These are phyloP conservation scores for Augochlorella aurata DNA, from an alignment of 2,888 invertebrate species.

Conservation along the genomic window DNA sequence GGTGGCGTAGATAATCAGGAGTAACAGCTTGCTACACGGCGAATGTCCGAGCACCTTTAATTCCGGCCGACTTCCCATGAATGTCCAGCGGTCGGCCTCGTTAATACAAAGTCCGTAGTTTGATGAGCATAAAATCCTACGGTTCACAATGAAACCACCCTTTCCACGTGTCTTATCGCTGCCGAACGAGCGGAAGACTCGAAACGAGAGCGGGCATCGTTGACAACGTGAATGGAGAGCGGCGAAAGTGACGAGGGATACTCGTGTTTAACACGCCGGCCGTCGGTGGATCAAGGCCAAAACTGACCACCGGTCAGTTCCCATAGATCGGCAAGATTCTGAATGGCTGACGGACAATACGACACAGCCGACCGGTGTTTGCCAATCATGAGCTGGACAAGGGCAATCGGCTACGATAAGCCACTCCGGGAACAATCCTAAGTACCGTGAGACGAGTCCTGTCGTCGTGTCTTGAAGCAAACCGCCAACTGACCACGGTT, in stretches of 20 bases:
- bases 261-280: conserved; percentile 67
- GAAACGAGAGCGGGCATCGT: not conserved
- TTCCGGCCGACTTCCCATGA: not conserved
- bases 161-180: conserved; percentile 41
- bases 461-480: conserved; percentile 60
- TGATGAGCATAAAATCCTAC: conserved; percentile 53
- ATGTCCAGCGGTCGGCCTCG: conserved; percentile 15
- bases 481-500: conserved; percentile 63
- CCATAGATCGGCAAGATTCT: conserved; percentile 62
- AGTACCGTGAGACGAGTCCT: conserved; percentile 76
- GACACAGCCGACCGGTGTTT: conserved; percentile 63
- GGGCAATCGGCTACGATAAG: conserved; percentile 73
- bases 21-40: not conserved
- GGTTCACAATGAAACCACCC: conserved; percentile 34
- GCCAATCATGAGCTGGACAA: conserved; percentile 64
- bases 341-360: conserved; percentile 56
- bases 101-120: conserved; percentile 23
- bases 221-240: conserved; percentile 15
- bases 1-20: not conserved
- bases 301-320: conserved; percentile 79
- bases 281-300: conserved; percentile 64
- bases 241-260: conserved; percentile 55
- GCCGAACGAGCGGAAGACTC: conserved; percentile 13
- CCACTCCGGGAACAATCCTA: conserved; percentile 74
- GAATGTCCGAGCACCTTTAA: conserved; percentile 11